Evolutionary conservation across 2,113 vertebrate species (phyloP).

Genomic region (Tichodroma muraria): DNA sequence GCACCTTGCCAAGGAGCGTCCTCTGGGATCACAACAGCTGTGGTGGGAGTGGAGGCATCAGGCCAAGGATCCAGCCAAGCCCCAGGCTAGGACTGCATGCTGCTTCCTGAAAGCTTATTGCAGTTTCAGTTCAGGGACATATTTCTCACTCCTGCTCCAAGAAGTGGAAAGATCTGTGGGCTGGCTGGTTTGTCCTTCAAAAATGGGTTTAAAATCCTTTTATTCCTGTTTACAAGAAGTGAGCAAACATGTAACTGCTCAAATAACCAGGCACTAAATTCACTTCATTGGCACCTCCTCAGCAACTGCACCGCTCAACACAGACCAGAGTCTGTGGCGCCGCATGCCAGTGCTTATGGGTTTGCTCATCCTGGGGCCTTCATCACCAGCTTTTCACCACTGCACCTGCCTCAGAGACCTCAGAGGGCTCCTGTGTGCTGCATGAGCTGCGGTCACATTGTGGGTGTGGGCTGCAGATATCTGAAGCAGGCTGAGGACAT

Average conservation of each 20-base stretch:
- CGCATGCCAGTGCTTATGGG: neutral
- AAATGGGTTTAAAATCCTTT: neutral
- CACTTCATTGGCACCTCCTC: neutral
- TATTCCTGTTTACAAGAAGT: neutral
- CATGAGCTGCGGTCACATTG: fast-evolving
- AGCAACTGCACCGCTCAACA: neutral
- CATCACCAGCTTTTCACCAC: neutral
- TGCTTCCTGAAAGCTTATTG: neutral
- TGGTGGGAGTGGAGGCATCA: neutral
- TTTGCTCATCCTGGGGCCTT: neutral
- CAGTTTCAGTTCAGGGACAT: neutral
- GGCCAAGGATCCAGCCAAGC: neutral
- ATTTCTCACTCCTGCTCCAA: neutral
- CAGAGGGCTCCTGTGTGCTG: neutral
- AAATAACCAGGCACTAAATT: neutral
- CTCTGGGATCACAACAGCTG: neutral
- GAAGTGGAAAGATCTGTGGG: neutral
- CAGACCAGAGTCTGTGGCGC: neutral
- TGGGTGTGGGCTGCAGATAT: fast-evolving
- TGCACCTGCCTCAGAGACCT: neutral
- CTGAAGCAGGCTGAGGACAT: neutral
- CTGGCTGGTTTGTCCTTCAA: neutral
- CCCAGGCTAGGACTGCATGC: neutral
- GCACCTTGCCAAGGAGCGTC: neutral
- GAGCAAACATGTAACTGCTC: neutral